phyloP scores from a whole-genome alignment of 2,888 invertebrate species.

The Agrenia bidenticulata region DNA sequence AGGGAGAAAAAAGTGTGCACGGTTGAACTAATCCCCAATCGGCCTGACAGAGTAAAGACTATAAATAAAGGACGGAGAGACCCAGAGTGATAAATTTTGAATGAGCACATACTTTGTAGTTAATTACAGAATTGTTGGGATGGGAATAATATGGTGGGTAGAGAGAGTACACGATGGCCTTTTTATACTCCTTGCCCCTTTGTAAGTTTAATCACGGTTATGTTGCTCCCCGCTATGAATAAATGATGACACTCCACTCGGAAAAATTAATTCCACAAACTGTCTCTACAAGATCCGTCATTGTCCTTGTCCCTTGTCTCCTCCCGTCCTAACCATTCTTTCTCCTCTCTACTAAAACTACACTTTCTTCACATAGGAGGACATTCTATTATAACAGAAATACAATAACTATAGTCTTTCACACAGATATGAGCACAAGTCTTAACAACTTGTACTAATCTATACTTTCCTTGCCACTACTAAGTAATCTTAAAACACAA shows the following conservation, averaged over 20 bases:
- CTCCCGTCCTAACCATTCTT: slow-evolving; percentile 16
- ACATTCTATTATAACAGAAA: too few species aligned
- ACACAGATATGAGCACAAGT: too few species aligned
- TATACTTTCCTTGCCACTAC: too few species aligned
- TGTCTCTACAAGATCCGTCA: slow-evolving; percentile 54
- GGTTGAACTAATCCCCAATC: slow-evolving; percentile 17
- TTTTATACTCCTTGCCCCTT: slow-evolving; percentile 46
- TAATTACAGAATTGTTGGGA: slow-evolving; percentile 54
- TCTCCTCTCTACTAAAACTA: slow-evolving; percentile 11
- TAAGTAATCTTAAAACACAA: too few species aligned
- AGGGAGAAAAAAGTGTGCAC: slow-evolving; percentile 20
- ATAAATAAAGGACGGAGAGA: slow-evolving; percentile 28
- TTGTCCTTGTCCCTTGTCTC: slow-evolving; percentile 41
- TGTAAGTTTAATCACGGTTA: slow-evolving; percentile 54
- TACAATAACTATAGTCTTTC: too few species aligned
- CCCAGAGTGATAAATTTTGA: slow-evolving; percentile 51
- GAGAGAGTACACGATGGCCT: slow-evolving; percentile 12
- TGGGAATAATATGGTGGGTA: slow-evolving; percentile 36
- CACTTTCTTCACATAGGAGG: too few species aligned
- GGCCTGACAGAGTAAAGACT: slow-evolving; percentile 15
- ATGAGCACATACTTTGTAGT: slow-evolving; percentile 53
- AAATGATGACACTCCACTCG: slow-evolving; percentile 54
- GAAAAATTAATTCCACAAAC: slow-evolving; percentile 54
- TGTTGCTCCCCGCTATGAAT: slow-evolving; percentile 54
- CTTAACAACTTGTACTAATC: too few species aligned